Base-by-base conservation (phyloP, 1,140 invertebrate genomes). In the Heliconius melpomene region DNA sequence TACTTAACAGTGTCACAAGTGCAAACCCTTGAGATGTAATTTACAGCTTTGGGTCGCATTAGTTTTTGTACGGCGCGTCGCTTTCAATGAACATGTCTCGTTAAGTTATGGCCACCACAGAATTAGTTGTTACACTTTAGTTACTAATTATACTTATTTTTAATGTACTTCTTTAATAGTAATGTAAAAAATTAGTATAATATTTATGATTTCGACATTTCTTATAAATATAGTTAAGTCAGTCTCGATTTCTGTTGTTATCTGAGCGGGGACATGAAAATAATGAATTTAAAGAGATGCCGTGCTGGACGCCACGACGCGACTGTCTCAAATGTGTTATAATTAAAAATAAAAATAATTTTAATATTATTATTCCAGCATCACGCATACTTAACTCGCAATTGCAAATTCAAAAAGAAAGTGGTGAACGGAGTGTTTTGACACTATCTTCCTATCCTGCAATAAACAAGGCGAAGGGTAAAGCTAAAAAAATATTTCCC, bases 11-110 rank as follows among this genome's bases (percentile, higher is more conserved):
- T 74, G 79, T 80, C 74, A 79, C 78, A 74, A 80, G 79, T 80
- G 79, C 72, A 79, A 71, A 75, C 79, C 74, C 79, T 73, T 72
- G 40, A 76, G 78, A 82, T 75, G 74, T 66, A 85, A 87, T 88
- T 88, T 88, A 86, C 87, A 79, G 83, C 79, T 75, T 82, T 72
- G 72, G 79, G 26, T 82, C 82, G 80, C 60, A 66, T 66, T 66
- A 66, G 87, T 89, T 89, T 89, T 88, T 88, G 84, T 74, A 84
- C 80, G 75, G 78, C 57, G 72, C 82, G 74, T 79, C 75, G 75
- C 72, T 32, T 23, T 66, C 60, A 29, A 66, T 66, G 26, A 66
- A 66, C 60, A 13, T 13, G 40, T 46, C 40, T 29, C 26, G 60
- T 29, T 26, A 66, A 66, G 11, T 66, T 66, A 29, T 66, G 1